These are phyloP conservation scores for Lordiphosa collinella DNA, from an alignment of 1,140 invertebrate genomes.

Conservation along the genomic window DNA sequence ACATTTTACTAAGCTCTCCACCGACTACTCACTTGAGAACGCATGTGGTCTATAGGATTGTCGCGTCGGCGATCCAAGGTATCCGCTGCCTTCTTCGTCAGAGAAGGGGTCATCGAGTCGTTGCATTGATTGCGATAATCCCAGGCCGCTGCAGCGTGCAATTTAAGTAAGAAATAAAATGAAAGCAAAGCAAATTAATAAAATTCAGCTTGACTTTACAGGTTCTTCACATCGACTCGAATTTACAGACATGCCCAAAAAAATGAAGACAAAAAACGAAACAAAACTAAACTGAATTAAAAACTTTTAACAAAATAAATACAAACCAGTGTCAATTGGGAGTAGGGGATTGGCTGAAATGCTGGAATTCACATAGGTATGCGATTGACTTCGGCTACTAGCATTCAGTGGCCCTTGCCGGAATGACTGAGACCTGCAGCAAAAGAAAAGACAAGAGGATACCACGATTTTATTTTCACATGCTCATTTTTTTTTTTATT, in stretches of 20 bases:
- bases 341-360: conserved; percentile 91
- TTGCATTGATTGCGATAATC: conserved; percentile 79
- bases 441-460: conserved; percentile 86
- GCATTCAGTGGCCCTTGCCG: conserved; percentile 84
- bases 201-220: conserved; percentile 24
- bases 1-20: background rate
- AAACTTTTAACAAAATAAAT: conserved; percentile 71
- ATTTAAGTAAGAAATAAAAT: conserved; percentile 11
- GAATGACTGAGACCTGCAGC: conserved; percentile 91
- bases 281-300: conserved; percentile 26
- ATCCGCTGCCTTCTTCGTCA: conserved; percentile 80
- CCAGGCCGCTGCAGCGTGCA: conserved; percentile 71
- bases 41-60: conserved; percentile 79
- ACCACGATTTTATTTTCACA: conserved; percentile 79
- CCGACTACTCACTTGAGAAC: conserved; percentile 74
- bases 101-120: conserved; percentile 80
- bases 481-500: conserved; percentile 56
- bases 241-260: conserved; percentile 47
- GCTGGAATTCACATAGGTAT: conserved; percentile 84
- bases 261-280: conserved; percentile 8
- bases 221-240: conserved; percentile 41
- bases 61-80: conserved; percentile 79
- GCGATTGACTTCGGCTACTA: conserved; percentile 80
- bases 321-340: conserved; percentile 87
- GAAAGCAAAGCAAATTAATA: conserved; percentile 10